phyloP scores from a whole-genome alignment of 2,888 invertebrate genomes.

The Cephus runcator region DNA sequence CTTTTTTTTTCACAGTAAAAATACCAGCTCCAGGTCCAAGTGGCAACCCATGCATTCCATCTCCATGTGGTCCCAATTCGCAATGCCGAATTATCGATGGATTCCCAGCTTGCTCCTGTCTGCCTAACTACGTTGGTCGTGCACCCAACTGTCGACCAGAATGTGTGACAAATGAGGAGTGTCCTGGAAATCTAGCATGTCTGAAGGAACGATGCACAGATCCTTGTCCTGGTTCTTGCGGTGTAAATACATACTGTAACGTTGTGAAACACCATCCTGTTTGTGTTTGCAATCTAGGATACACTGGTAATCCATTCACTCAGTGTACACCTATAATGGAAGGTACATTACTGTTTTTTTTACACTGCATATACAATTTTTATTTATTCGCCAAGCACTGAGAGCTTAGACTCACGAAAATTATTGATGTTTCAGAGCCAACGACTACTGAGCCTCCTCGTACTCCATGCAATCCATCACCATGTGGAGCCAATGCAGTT shows the following conservation, averaged over 20 bases:
- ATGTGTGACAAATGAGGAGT: slow-evolving; percentile 87
- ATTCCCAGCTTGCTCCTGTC: slow-evolving; percentile 83
- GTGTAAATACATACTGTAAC: slow-evolving; percentile 79
- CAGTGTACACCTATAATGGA: slow-evolving; percentile 70
- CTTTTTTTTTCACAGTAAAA: slow-evolving; percentile 65
- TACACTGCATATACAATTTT: background rate
- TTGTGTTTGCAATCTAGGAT: slow-evolving; percentile 83
- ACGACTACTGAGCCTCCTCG: slow-evolving; percentile 73
- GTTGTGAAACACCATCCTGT: slow-evolving; percentile 87
- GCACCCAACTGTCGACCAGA: slow-evolving; percentile 89
- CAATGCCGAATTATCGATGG: slow-evolving; percentile 82
- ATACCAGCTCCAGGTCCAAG: slow-evolving; percentile 67
- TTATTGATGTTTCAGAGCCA: slow-evolving; percentile 60
- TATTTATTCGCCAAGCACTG: background rate
- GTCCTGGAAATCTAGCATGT: slow-evolving; percentile 85
- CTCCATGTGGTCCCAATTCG: slow-evolving; percentile 87
- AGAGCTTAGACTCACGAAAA: slow-evolving; percentile 9
- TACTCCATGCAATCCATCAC: slow-evolving; percentile 84
- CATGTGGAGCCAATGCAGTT: slow-evolving; percentile 86
- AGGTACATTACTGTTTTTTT: slow-evolving; percentile 49
- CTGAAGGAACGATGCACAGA: slow-evolving; percentile 83
- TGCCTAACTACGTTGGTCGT: slow-evolving; percentile 81
- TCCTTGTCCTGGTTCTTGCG: slow-evolving; percentile 89
- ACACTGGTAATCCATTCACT: slow-evolving; percentile 86
- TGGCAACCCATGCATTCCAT: slow-evolving; percentile 81